Evolutionary conservation across 2,113 vertebrate genomes (phyloP), one percentile per base, ranked within the genome.

Genomic region (Campylorhamphus procurvoides): DNA sequence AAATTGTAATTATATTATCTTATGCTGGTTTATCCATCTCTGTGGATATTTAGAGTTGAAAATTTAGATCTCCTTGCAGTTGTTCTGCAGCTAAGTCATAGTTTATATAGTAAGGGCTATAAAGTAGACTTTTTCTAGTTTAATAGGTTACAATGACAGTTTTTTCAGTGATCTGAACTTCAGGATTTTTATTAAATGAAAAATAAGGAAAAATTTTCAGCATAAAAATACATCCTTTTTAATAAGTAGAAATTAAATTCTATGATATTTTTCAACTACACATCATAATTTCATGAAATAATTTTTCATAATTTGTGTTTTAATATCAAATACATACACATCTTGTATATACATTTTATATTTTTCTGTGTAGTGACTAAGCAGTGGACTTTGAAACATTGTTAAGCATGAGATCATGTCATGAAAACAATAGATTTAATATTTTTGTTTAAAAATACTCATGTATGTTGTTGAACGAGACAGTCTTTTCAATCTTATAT

Each of bases 401-500:
- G 67, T 96, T 97, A 96, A 96, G 95, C 39, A 85, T 35, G 56
- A 35, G 56, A 59, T 59, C 33, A 56, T 96, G 94, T 96, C 96
- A 97, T 44, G 72, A 96, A 97, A 95, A 97, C 84, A 98, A 84
- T 80, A 64, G 62, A 95, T 97, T 97, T 97, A 93, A 86, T 97
- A 93, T 97, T 96, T 97, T 97, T 97, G 91, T 98, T 97, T 98
- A 95, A 98, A 98, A 97, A 97, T 97, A 90, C 92, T 94, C 78
- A 23, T 92, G 74, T 95, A 91, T 97, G 80, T 97, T 97, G 96
- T 95, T 97, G 93, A 88, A 93, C 88, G 69, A 96, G 92, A 94
- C 90, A 96, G 95, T 97, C 96, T 97, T 96, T 97, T 98, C 97
- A 97, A 97, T 98, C 97, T 97, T 97, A 97, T 81, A 97, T 37